Percentiles rank a stretch among this genome's conserved stretches.
These are phyloP conservation scores for Caenorhabditis uteleia DNA, from an alignment of 2,888 invertebrate genomes.

Conservation along the genomic window DNA sequence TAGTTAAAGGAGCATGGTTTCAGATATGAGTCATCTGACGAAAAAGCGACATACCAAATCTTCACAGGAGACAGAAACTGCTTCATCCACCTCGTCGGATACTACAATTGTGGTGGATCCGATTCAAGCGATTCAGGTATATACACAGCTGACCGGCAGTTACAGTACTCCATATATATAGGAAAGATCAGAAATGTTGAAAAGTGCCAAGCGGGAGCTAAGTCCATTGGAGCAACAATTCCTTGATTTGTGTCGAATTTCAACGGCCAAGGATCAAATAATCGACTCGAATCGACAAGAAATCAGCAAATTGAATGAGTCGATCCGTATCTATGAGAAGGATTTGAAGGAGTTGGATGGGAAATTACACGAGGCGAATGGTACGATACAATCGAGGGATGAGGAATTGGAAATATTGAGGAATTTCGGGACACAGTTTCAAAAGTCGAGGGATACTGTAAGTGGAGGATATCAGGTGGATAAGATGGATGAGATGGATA, in stretches of 20 bases:
- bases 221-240: constrained; percentile 62
- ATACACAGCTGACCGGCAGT: background rate
- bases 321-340: constrained; percentile 23
- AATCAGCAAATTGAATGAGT: constrained; percentile 41
- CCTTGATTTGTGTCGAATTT: constrained; percentile 60
- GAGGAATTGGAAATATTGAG: constrained; percentile 51
- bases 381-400: constrained; percentile 36
- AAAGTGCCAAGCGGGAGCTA: constrained; percentile 22
- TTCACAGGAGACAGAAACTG: constrained; percentile 14
- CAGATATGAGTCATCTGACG: constrained; percentile 23
- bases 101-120: constrained; percentile 21
- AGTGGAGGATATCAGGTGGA: background rate
- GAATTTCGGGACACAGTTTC: constrained; percentile 41
- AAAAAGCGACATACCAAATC: constrained; percentile 23
- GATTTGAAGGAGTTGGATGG: background rate
- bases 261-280: constrained; percentile 61
- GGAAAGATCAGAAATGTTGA: constrained; percentile 24
- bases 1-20: background rate
- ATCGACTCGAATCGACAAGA: constrained; percentile 60
- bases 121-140: constrained; percentile 29
- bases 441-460: constrained; percentile 42
- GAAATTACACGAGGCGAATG: constrained; percentile 19
- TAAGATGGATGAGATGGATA: too few relatives aligned
- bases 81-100: constrained; percentile 17
- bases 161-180: background rate